Conservation (phyloP, 2,797 vertebrate genomes). For the Myotis myotis region DNA sequence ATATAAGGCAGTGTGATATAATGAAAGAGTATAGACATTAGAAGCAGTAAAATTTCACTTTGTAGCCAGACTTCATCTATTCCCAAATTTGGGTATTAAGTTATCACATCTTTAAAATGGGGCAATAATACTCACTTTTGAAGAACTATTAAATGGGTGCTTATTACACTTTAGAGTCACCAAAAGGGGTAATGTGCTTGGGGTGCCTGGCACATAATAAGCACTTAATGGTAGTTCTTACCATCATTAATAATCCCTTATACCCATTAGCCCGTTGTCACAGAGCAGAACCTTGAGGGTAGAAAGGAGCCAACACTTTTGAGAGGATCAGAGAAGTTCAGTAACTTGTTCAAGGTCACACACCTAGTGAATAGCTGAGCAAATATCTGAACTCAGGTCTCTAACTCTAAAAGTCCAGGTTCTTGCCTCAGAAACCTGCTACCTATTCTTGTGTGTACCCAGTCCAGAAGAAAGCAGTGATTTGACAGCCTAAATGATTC, state of each 20-base stretch:
- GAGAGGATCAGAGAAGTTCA: slow-evolving; percentile 16
- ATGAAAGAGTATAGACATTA: background rate
- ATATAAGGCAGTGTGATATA: background rate
- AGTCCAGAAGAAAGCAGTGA: slow-evolving; percentile 11
- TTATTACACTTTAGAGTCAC: background rate
- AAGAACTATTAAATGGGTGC: background rate
- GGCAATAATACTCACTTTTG: background rate
- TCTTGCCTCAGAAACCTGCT: slow-evolving; percentile 40
- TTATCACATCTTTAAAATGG: slow-evolving; percentile 21
- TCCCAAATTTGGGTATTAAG: background rate
- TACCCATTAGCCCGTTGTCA: background rate
- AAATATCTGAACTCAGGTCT: background rate
- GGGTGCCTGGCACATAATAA: background rate
- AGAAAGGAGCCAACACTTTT: background rate
- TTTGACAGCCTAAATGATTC: slow-evolving; percentile 17
- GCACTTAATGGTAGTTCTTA: background rate
- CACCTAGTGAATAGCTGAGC: background rate
- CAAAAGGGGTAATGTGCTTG: slow-evolving; percentile 9
- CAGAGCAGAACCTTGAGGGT: background rate
- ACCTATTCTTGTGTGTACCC: background rate
- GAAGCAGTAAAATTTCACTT: slow-evolving; percentile 46
- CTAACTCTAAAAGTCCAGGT: background rate
- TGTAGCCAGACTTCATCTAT: background rate
- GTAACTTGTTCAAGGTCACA: background rate
- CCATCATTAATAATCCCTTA: background rate